phyloP scores from a whole-genome alignment of 1,140 invertebrate genomes.

The Drosophila varians region DNA sequence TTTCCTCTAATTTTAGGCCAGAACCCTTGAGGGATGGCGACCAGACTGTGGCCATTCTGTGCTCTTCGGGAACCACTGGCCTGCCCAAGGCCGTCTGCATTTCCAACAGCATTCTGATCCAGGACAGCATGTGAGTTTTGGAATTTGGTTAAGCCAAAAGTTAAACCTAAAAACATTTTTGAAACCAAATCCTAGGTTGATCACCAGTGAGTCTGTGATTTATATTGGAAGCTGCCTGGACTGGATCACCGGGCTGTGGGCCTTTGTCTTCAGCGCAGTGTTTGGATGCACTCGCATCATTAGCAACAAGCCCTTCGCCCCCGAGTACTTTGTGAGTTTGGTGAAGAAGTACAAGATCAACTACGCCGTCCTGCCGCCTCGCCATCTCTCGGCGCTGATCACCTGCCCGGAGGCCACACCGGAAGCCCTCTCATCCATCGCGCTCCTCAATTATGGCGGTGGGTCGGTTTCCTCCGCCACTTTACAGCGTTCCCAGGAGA shows the following conservation, averaged over 20 bases:
- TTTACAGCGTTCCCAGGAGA: conserved; percentile 45
- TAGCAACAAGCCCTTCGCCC: conserved; percentile 48
- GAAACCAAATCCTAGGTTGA: conserved; percentile 33
- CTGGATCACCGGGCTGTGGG: conserved; percentile 72
- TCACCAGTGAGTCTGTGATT: conserved; percentile 55
- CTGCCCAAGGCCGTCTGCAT: conserved; percentile 91
- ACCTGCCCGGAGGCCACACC: conserved; percentile 43
- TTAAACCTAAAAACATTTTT: too few species aligned
- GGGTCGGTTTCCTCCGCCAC: conserved; percentile 41
- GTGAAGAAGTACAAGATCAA: conserved; percentile 75
- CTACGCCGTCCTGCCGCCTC: conserved; percentile 48
- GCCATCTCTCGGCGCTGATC: conserved; percentile 47
- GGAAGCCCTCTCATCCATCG: conserved; percentile 50
- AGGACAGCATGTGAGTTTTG: conserved; percentile 47
- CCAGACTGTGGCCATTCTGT: conserved; percentile 81
- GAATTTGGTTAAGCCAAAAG: too few species aligned
- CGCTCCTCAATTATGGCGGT: conserved; percentile 54
- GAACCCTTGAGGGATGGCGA: conserved; percentile 50
- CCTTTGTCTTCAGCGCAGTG: conserved; percentile 48
- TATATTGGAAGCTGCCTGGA: conserved; percentile 66
- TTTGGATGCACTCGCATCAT: conserved; percentile 67
- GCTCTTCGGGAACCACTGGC: conserved; percentile 90
- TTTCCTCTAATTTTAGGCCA: conserved; percentile 38
- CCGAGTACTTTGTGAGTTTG: conserved; percentile 58
- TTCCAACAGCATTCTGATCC: conserved; percentile 85